Percentiles rank a stretch among this genome's conserved stretches.
phyloP scores from a whole-genome alignment of 2,888 invertebrate species.

The Oscheius myriophilus region DNA sequence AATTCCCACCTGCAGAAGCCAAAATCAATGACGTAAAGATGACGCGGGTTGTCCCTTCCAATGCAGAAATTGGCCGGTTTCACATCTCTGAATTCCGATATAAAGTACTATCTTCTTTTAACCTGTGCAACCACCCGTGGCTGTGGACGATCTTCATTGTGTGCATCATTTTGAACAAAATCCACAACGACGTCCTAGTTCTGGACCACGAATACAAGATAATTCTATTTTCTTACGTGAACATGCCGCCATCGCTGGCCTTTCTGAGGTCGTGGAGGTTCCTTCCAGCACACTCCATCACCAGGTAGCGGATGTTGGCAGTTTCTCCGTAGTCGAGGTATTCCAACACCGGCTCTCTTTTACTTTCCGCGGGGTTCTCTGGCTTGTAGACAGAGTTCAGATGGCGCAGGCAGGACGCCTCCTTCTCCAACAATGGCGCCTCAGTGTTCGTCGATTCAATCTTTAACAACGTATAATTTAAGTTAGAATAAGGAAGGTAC shows the following conservation, averaged over 20 bases:
- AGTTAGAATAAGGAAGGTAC: too few relatives aligned
- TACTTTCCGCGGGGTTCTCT: too few relatives aligned
- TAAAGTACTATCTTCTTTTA: too few relatives aligned
- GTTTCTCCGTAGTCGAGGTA: conserved; percentile 9
- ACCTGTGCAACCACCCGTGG: conserved; percentile 56
- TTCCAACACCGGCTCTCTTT: conserved; percentile 1
- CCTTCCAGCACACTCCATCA: conserved; percentile 54
- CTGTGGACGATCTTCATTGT: conserved; percentile 45
- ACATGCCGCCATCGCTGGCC: conserved; percentile 37
- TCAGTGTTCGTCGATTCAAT: background rate
- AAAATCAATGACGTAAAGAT: conserved; percentile 49
- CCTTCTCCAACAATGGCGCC: conserved; percentile 1
- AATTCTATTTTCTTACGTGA: conserved; percentile 34
- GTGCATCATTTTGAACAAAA: conserved; percentile 46
- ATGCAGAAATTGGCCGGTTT: conserved; percentile 63
- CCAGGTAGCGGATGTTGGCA: background rate
- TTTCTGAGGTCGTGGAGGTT: conserved; percentile 55
- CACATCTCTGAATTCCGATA: conserved; percentile 31
- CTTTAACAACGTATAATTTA: too few relatives aligned
- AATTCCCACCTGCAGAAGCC: conserved; percentile 47
- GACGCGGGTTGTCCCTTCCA: conserved; percentile 34
- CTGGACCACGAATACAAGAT: too few relatives aligned
- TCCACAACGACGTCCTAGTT: conserved; percentile 48
- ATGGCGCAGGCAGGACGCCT: conserved; percentile 1
- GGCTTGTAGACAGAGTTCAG: conserved; percentile 1